These are phyloP conservation scores for Euphydryas editha DNA, from an alignment of 2,888 invertebrate species.

Conservation along the genomic window DNA sequence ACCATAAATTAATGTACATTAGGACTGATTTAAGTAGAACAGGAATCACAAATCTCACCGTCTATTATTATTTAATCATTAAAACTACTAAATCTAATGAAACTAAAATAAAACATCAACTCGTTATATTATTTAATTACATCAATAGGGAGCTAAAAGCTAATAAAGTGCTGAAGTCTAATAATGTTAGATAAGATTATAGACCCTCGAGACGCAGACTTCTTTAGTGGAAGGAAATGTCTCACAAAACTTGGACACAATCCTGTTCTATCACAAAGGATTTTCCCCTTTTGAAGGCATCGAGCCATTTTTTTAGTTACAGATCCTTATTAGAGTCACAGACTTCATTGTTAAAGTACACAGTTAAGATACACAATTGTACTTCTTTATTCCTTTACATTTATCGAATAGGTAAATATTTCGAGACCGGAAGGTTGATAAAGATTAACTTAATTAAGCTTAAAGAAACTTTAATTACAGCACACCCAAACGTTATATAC, in stretches of 20 bases:
- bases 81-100: neutral
- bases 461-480: constrained; percentile 7
- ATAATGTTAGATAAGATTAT: constrained; percentile 45
- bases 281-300: constrained; percentile 48
- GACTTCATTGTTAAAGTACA: constrained; percentile 41
- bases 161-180: constrained; percentile 41
- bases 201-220: constrained; percentile 44
- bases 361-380: constrained; percentile 39
- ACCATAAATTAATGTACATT: too few species aligned
- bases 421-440: constrained; percentile 28
- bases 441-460: constrained; percentile 33
- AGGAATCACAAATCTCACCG: neutral
- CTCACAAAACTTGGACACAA: constrained; percentile 49
- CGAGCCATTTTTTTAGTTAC: constrained; percentile 51
- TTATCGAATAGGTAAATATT: constrained; percentile 34
- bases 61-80: neutral
- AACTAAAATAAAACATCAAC: constrained; percentile 12
- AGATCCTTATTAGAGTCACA: constrained; percentile 49
- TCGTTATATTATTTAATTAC: constrained; percentile 29
- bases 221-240: constrained; percentile 46
- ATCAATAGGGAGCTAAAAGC: constrained; percentile 34
- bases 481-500: too few species aligned
- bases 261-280: constrained; percentile 52
- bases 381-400: constrained; percentile 36
- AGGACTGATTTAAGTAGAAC: too few species aligned